Evolutionary conservation across 2,888 invertebrate species (phyloP), one percentile per base, ranked within the genome.

Genomic region (Tipula unca): DNA sequence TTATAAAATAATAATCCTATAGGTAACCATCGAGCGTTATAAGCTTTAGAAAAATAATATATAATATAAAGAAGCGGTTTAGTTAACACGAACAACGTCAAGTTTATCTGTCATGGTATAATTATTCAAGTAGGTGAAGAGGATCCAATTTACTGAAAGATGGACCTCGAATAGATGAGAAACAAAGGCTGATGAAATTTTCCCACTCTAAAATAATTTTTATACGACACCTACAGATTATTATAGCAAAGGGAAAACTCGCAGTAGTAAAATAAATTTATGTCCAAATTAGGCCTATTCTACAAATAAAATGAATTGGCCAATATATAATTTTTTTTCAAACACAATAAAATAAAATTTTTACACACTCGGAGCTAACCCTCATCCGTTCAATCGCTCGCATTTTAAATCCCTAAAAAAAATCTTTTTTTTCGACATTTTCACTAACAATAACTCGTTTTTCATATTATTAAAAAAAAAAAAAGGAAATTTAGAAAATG

Each of bases 401-500:
- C 10, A 69, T 69, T 69, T 69, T 69, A 69, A 69, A 69, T 69
- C 69, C 69, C 69, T 10, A 69, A 69, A 69, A 69, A 69, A 54
- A 54, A 69, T 25, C 48, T 69, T 25, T 69, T 69, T 69, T 69
- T 48, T 48, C 69, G 13, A 8, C 69, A 25, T 69, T 69, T 69
- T 69, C 69, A 69, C 69, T 25, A 69, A 13, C 69, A 69, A 69
- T 69, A 69, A 69, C 69, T 69, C 69, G 25, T 69, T 69, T 69
- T 13, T 69, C 17, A 69, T 69, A 69, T 69, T 8, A 25, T 13
- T 14, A 69, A 25, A 1, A 13, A 69, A 17, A 48, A 1, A 17
- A n/a, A 48, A 69, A 69, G 10, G 69, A 69, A 69, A 69, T 69
- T 69, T 69, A 69, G 69, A 69, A 69, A 69, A 69, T 69, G 69